These are phyloP conservation scores for Tenthredo mesomela DNA, from an alignment of 2,888 invertebrate species.

Conservation along the genomic window DNA sequence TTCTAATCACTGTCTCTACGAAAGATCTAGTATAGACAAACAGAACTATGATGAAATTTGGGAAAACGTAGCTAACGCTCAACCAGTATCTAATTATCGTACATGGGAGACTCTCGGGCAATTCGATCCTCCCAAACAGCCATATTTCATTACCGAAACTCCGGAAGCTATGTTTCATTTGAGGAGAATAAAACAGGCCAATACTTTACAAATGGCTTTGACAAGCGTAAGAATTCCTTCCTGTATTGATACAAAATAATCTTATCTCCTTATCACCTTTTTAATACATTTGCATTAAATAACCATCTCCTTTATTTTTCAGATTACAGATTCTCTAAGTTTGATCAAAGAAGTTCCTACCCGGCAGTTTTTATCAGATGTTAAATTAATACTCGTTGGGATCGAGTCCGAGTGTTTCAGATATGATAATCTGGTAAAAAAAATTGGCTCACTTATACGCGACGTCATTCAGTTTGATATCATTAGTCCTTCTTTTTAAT, in stretches of 20 bases:
- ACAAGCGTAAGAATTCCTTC: neutral
- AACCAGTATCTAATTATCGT: constrained; percentile 60
- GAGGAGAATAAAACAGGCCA: constrained; percentile 66
- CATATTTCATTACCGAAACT: constrained; percentile 68
- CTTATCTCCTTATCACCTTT: neutral
- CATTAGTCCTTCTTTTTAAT: neutral
- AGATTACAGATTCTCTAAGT: constrained; percentile 58
- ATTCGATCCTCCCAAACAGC: constrained; percentile 63
- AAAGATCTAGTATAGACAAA: constrained; percentile 10
- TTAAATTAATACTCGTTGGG: constrained; percentile 71
- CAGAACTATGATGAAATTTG: constrained; percentile 60
- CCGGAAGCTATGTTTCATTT: constrained; percentile 67
- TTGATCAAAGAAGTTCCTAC: constrained; percentile 63
- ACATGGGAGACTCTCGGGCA: constrained; percentile 74
- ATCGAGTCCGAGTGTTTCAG: constrained; percentile 71
- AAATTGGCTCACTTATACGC: constrained; percentile 18
- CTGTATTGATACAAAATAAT: neutral
- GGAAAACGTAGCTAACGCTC: constrained; percentile 58
- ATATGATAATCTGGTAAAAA: constrained; percentile 64
- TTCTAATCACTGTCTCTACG: constrained; percentile 43
- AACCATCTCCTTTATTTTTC: constrained; percentile 5
- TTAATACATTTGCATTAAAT: neutral
- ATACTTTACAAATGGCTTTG: constrained; percentile 56
- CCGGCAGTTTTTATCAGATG: constrained; percentile 67
- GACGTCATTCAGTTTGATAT: neutral